Conservation (phyloP, 2,113 vertebrate genomes). For the Acanthisitta chloris region DNA sequence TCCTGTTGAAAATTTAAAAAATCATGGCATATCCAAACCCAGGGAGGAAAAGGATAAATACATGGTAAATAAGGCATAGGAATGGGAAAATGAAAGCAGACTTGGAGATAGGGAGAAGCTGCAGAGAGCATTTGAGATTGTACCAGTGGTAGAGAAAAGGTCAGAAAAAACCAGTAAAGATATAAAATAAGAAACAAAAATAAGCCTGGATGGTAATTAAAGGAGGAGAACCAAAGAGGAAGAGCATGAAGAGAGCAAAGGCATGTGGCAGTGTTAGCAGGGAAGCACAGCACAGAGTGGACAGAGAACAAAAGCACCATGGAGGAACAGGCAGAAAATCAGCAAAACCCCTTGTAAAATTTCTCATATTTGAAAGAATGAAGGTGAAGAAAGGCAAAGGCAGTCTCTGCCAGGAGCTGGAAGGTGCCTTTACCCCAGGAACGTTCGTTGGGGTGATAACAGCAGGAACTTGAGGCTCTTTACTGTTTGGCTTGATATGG, state of each 20-base stretch:
- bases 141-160: neutral
- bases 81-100: neutral
- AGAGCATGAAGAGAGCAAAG: neutral
- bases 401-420: neutral
- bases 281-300: neutral
- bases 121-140: neutral
- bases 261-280: fast-evolving
- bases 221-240: neutral
- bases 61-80: neutral
- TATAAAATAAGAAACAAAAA: neutral
- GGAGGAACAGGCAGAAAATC: neutral
- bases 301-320: neutral
- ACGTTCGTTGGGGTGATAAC: neutral
- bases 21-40: neutral
- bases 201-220: neutral
- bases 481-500: neutral
- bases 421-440: neutral
- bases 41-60: neutral
- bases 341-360: neutral
- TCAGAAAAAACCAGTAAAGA: neutral
- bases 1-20: neutral
- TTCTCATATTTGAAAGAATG: neutral
- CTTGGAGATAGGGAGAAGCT: neutral
- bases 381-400: neutral
- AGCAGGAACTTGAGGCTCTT: neutral